These are phyloP conservation scores for Ifrita kowaldi DNA, from an alignment of 2,113 vertebrate species.

Conservation along the genomic window DNA sequence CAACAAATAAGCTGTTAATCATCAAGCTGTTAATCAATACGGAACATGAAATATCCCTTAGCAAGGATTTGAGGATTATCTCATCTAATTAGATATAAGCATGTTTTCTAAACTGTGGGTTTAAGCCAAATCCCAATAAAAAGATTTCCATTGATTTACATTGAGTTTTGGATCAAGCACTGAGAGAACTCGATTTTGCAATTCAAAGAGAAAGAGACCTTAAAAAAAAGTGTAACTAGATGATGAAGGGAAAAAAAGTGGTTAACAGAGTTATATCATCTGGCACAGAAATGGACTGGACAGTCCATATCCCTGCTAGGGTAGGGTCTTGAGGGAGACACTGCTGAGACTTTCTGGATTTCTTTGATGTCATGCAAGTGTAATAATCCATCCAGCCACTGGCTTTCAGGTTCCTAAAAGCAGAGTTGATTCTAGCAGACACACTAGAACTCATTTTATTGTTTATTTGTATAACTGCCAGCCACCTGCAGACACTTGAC, in stretches of 20 bases:
- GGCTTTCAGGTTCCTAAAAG: background rate
- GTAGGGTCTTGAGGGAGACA: background rate
- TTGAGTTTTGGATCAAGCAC: background rate
- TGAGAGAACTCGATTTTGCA: background rate
- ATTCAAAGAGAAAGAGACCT: background rate
- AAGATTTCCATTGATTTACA: conserved; percentile 36
- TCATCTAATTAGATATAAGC: conserved; percentile 57
- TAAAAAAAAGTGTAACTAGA: background rate
- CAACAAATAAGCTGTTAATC: conserved; percentile 33
- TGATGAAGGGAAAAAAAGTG: background rate
- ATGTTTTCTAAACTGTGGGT: conserved; percentile 26
- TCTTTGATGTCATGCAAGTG: background rate
- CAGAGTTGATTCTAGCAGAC: background rate
- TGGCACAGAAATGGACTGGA: background rate
- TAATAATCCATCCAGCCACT: background rate
- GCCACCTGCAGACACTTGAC: background rate
- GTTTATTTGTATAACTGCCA: background rate
- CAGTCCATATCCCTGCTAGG: background rate
- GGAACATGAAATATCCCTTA: conserved; percentile 2
- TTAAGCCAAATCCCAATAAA: conserved; percentile 43
- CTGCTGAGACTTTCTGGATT: background rate
- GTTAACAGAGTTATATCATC: background rate
- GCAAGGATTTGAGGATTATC: conserved; percentile 59
- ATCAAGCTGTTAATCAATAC: no score
- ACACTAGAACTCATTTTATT: background rate